Evolutionary conservation across 2,797 vertebrate species (phyloP), one percentile per base, ranked within the genome.

Genomic region (Microchirus variegatus): DNA sequence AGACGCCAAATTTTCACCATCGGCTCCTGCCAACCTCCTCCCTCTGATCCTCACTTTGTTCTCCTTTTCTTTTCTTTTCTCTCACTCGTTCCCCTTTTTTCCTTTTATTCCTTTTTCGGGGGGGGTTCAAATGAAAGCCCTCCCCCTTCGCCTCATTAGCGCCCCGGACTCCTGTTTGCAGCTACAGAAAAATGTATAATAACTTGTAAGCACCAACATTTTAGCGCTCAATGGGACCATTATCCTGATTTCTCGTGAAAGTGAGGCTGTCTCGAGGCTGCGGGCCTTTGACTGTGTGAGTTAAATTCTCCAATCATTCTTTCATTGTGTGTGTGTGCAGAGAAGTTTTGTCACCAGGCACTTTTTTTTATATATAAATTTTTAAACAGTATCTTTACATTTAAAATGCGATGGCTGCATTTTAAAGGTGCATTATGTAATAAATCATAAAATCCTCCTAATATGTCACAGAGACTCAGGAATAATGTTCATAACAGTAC

Each of bases 1-100:
- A 90, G 86, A 91, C 86, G 91, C 92, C 93, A 93, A 88, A 89
- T 90, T 90, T 93, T 91, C 87, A 90, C 87, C 83, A 87, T 73
- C 84, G 77, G 53, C 86, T 73, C 48, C 68, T 89, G 89, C 90
- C 90, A 91, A 84, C 82, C 85, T 90, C 90, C 87, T 89, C 90
- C 84, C 84, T 90, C 87, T 89, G 87, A 91, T 91, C 88, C 86
- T 80, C 53, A 78, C 88, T 89, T 88, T 89, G 83, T 87, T 87
- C 83, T 85, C 70, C 52, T 81, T 81, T 76, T 75, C 84, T 86
- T 81, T 84, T 81, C 75, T 86, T 86, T 78, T 77, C 77, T 82
- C 83, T 87, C 59, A 68, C 81, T 85, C 84, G 80, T 84, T 83
- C 85, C 75, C 77, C 82, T 83, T 85, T 89, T 81, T n/a, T n/a